phyloP scores from a whole-genome alignment of 2,888 invertebrate species.

The Trimorus sp. region DNA sequence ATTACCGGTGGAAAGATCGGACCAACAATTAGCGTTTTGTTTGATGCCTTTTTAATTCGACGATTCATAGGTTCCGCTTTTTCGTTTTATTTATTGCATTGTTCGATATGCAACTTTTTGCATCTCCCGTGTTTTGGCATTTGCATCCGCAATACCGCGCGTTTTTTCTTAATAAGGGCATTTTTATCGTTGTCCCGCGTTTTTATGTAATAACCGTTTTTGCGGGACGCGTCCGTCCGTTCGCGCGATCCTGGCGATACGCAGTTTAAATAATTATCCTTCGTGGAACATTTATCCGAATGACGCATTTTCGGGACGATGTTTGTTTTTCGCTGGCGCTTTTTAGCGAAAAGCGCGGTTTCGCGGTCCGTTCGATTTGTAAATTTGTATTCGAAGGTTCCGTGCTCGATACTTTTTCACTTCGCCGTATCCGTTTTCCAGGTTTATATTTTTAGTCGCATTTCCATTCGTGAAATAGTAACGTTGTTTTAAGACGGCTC shows the following conservation, averaged over 20 bases:
- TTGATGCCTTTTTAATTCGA: constrained; percentile 14
- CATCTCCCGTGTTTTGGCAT: constrained; percentile 24
- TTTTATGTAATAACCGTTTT: constrained; percentile 25
- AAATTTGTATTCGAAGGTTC: no score
- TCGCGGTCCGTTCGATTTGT: no score
- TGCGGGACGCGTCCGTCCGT: constrained; percentile 21
- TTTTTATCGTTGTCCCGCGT: constrained; percentile 21
- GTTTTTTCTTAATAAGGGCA: constrained; percentile 26
- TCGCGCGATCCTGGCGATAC: constrained; percentile 30
- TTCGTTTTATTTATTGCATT: constrained; percentile 35
- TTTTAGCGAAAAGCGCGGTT: no score
- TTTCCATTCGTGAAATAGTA: no score
- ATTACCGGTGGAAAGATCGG: no score
- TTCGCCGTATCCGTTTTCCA: no score
- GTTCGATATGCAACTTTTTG: constrained; percentile 41
- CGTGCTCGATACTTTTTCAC: no score
- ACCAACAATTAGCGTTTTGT: constrained; percentile 4
- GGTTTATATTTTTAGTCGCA: no score
- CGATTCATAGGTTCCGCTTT: neutral
- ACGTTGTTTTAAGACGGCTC: no score
- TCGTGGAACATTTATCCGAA: constrained; percentile 13
- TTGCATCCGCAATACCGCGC: constrained; percentile 34
- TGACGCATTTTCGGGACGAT: constrained; percentile 17
- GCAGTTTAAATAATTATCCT: constrained; percentile 30
- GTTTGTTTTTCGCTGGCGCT: no score